phyloP scores from a whole-genome alignment of 1,140 invertebrate genomes.

The Calliphora vicina region DNA sequence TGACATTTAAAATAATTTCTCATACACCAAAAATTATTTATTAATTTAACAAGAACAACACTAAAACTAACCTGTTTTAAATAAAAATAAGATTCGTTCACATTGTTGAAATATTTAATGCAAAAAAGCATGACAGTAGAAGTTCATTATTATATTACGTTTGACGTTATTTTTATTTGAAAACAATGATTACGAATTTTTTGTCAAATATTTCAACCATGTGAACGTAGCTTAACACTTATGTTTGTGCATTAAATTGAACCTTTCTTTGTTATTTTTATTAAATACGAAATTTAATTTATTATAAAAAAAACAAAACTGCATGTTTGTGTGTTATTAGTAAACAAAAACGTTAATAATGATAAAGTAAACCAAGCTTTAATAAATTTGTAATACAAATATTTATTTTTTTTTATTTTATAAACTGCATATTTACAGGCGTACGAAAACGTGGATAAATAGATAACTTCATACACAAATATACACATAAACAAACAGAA shows the following conservation, averaged over 20 bases:
- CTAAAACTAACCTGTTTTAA: too few species aligned
- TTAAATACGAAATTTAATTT: neutral
- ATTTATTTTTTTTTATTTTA: conserved; percentile 9
- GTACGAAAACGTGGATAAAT: conserved; percentile 29
- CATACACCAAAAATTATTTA: too few species aligned
- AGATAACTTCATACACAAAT: neutral
- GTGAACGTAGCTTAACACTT: too few species aligned
- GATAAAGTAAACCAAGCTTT: neutral
- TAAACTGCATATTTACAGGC: conserved; percentile 33
- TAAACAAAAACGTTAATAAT: neutral
- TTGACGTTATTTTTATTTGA: too few species aligned
- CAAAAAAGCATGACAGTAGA: too few species aligned
- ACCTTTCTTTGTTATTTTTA: neutral
- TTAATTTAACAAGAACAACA: too few species aligned
- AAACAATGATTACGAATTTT: too few species aligned
- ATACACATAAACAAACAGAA: neutral
- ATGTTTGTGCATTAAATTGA: neutral
- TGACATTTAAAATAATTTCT: too few species aligned
- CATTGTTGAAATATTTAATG: too few species aligned
- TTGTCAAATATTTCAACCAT: too few species aligned
- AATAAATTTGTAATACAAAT: neutral
- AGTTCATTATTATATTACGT: too few species aligned
- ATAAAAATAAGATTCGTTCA: too few species aligned
- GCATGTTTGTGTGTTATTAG: neutral
- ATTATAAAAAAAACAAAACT: neutral